Conservation (phyloP, 1,140 invertebrate species). For the Myzus persicae region DNA sequence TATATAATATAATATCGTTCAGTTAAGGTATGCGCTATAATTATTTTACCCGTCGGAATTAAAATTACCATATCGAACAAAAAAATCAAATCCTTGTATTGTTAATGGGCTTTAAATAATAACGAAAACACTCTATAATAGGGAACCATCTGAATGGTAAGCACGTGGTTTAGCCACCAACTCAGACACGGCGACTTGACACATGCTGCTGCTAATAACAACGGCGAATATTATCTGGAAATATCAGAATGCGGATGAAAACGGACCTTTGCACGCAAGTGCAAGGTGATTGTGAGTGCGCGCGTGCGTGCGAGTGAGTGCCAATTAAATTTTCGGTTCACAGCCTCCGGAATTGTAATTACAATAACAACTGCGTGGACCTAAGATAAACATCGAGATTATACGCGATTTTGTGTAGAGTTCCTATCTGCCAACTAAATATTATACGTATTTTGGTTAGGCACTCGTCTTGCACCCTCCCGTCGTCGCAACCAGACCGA, state of each 20-base stretch:
- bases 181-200: not conserved
- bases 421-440: not conserved
- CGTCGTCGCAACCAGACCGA: not conserved
- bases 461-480: constrained; percentile 48
- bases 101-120: not conserved
- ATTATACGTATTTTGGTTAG: not conserved
- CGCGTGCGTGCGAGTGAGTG: not conserved
- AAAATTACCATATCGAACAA: not conserved
- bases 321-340: constrained; percentile 54
- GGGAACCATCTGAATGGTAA: not conserved
- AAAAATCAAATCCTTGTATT: not conserved
- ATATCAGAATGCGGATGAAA: not conserved
- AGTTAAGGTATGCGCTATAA: not conserved
- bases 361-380: constrained; percentile 16
- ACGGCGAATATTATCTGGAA: not conserved
- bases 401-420: constrained; percentile 22
- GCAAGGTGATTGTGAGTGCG: not conserved
- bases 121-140: not conserved
- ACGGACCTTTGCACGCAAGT: not conserved
- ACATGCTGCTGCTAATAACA: not conserved
- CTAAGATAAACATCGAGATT: constrained; percentile 56
- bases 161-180: not conserved
- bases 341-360: constrained; percentile 5
- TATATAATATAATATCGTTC: not conserved
- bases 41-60: not conserved